Evolutionary conservation across 2,888 invertebrate species (phyloP), one percentile per base, ranked within the genome.

Genomic region (Parnassius glacialis): DNA sequence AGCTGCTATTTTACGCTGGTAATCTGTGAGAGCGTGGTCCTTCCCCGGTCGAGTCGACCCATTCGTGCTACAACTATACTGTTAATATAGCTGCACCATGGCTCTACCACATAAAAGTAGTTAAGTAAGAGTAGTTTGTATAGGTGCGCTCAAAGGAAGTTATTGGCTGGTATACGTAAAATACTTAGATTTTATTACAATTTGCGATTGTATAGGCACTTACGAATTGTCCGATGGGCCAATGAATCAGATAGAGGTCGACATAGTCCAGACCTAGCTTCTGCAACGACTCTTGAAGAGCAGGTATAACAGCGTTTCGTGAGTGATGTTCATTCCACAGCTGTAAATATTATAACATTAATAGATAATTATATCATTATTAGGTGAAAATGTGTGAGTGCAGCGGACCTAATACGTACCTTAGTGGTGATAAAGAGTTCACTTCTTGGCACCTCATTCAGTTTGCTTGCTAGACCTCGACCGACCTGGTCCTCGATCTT

Each of bases 211-310:
- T 34, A 34, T 7, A 34, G 34, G 34, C 58, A 68, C 67, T 65
- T 44, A 70, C 70, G 25, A 63, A 66, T 71, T 93, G 94, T 9
- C 92, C 94, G 59, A 94, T 86, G 1, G 96, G 96, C 93, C 96
- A 95, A 74, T 97, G 97, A 67, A 97, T 94, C 11, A 97, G 90
- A 75, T 96, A 97, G 7, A 89, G 65, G 64, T 89, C 85, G 0
- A 88, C 81, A 45, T 85, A 86, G 0, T 80, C 76, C 58, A 88
- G 65, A 0, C 76, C 68, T 0, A 88, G 75, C 11, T 72, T 72
- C 11, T 62, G 41, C 12, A 89, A 75, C 0, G 87, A 87, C n/a
- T 67, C 64, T 1, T 93, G 92, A 43, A 96, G 85, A 0, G 94
- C 94, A 0, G 93, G 92, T 34, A 94, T 92, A 7, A 97, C 97